Evolutionary conservation across 2,797 vertebrate genomes (phyloP).

Genomic region (Mastacembelus armatus): DNA sequence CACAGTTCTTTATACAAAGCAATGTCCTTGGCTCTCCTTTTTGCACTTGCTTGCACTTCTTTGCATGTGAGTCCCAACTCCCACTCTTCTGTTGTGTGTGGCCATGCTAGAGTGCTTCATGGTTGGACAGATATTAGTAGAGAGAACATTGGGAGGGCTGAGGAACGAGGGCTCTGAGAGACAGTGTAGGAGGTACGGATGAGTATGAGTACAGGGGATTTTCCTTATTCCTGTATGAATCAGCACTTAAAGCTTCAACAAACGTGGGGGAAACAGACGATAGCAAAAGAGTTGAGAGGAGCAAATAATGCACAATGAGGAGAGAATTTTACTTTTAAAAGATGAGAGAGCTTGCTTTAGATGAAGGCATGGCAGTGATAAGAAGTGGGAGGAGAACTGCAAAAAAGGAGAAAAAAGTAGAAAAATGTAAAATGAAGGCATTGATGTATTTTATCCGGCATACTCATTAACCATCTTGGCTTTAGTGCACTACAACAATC

Average conservation of each 20-base stretch:
- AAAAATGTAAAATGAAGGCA: conserved; percentile 44
- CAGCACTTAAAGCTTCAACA: conserved; percentile 62
- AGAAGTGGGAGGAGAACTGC: conserved; percentile 53
- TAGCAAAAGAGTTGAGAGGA: conserved; percentile 19
- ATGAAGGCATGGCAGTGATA: conserved; percentile 37
- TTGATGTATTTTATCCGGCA: conserved; percentile 37
- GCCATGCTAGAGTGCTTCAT: conserved; percentile 52
- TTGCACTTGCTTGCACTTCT: conserved; percentile 44
- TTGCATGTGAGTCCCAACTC: conserved; percentile 58
- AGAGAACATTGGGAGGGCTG: conserved; percentile 41
- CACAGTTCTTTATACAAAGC: conserved; percentile 48
- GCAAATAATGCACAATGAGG: conserved; percentile 18
- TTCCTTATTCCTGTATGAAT: conserved; percentile 73
- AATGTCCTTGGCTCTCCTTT: conserved; percentile 65
- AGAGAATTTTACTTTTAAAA: conserved; percentile 21
- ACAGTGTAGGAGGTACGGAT: conserved; percentile 46
- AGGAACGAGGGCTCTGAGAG: conserved; percentile 27
- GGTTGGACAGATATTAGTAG: conserved; percentile 49
- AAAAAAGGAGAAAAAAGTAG: conserved; percentile 37
- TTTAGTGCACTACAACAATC: conserved; percentile 38
- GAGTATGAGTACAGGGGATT: conserved; percentile 62
- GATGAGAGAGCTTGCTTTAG: conserved; percentile 33
- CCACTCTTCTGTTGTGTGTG: conserved; percentile 49
- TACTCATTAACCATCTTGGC: conserved; percentile 44
- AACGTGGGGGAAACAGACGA: conserved; percentile 5